Evolutionary conservation across 35 echinoderm and acorn worm species (phyloP).

Genomic region (Stichopus chloronotus): DNA sequence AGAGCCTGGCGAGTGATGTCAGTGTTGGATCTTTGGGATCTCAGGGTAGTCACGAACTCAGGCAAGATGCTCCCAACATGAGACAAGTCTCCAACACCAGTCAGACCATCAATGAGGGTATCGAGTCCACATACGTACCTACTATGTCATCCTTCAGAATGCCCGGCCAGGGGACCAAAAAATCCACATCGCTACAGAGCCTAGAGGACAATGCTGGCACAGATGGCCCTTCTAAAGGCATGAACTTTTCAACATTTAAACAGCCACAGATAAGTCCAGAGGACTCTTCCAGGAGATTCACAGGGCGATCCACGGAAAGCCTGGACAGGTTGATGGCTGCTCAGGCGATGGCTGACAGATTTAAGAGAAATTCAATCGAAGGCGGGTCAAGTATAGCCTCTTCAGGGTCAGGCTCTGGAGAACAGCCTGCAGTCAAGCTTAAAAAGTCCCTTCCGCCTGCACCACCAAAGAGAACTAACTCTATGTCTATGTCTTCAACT

Average conservation of each 20-base stretch:
- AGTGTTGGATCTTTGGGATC: constrained; percentile 85
- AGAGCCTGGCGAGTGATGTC: constrained; percentile 86
- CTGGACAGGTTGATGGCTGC: constrained; percentile 74
- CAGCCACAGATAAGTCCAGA: constrained; percentile 64
- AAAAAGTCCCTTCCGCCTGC: constrained; percentile 77
- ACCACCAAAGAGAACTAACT: constrained; percentile 85
- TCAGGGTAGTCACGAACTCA: constrained; percentile 53
- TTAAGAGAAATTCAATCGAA: constrained; percentile 88
- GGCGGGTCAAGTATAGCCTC: constrained; percentile 81
- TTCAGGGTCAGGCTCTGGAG: constrained; percentile 79
- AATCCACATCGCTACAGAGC: background rate
- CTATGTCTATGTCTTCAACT: constrained; percentile 62
- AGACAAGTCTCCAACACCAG: background rate
- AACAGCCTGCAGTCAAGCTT: constrained; percentile 59
- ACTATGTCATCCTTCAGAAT: constrained; percentile 56
- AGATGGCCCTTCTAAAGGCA: constrained; percentile 43
- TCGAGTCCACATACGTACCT: constrained; percentile 25
- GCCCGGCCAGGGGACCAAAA: constrained; percentile 5
- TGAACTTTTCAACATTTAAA: constrained; percentile 96
- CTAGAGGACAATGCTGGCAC: constrained; percentile 1
- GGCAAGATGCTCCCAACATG: constrained; percentile 23
- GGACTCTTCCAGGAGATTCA: background rate
- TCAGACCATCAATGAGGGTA: constrained; percentile 47
- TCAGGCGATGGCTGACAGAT: constrained; percentile 55
- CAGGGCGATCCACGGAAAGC: constrained; percentile 66